These are phyloP conservation scores for Elephantulus edwardii DNA, from an alignment of 2,113 vertebrate genomes.

Conservation along the genomic window DNA sequence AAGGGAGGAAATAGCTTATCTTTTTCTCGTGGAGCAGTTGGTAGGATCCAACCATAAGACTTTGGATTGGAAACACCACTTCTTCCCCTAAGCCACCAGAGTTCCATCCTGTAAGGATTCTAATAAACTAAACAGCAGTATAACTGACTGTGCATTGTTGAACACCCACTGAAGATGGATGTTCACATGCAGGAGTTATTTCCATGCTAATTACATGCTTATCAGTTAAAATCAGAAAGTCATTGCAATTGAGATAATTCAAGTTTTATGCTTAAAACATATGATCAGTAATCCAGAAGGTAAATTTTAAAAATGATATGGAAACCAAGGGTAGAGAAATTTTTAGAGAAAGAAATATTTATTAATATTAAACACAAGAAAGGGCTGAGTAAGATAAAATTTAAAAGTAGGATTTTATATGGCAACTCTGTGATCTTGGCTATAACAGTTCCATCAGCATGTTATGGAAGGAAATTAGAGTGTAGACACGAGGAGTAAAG, in stretches of 20 bases:
- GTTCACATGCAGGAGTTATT: background rate
- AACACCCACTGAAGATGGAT: background rate
- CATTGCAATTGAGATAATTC: conserved; percentile 10
- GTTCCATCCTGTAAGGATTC: no score
- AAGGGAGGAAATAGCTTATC: no score
- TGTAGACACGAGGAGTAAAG: background rate
- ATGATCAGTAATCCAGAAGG: background rate
- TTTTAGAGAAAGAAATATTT: background rate
- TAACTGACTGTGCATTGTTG: background rate
- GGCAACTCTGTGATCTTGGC: background rate
- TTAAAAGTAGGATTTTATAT: background rate
- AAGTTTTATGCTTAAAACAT: background rate
- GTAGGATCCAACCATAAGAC: no score
- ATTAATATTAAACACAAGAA: background rate
- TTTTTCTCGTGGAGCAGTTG: no score
- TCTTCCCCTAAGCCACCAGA: no score
- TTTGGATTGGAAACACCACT: no score
- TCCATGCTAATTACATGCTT: background rate
- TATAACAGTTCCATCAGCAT: background rate
- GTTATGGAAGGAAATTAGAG: background rate
- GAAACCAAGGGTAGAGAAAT: background rate
- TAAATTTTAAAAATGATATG: background rate
- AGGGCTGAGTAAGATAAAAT: background rate
- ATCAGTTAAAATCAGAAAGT: background rate
- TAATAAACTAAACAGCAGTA: no score